Base-by-base conservation (phyloP, 2,888 invertebrate species). In the Drosophila infuscata region DNA sequence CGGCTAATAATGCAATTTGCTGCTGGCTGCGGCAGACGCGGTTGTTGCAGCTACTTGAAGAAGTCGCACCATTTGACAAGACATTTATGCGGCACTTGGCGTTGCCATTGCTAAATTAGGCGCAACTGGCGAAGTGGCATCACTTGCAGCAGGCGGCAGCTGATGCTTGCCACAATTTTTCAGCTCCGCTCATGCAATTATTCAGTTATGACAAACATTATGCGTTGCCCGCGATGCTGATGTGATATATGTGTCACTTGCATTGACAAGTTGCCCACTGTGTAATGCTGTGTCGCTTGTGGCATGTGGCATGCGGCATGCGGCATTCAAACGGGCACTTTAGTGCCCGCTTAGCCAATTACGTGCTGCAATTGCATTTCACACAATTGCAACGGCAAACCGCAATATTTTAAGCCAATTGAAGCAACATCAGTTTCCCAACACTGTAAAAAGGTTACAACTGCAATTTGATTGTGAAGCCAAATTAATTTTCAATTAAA, bases 61-160 rank as follows among this genome's bases (percentile, higher is more conserved):
- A 76, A 85, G 88, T 85, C 84, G 84, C 89, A 88, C 88, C 88
- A 84, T 84, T 89, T 84, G 89, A 89, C 89, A 84, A 84, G 88
- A 85, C 85, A 88, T 89, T 85, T 85, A 85, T 85, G 90, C 74
- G 90, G 90, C 90, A 89, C 90, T 85, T 85, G 84, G 84, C 88
- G 86, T 89, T 82, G 83, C 86, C 74, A 66, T 75, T 76, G 86
- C 90, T 89, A 85, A 85, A 85, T 85, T 89, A 89, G 85, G 83
- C 85, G 68, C 90, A 88, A 88, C 86, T 74, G 83, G 74, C 74
- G 56, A 72, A 74, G 70, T 78, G 87, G 76, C 81, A 65, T 63
- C 64, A 56, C 57, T 59, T 25, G 64, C 79, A 61, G 53, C 59
- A 36, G 46, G 66, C 49, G 7, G 29, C 65, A 64, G 33, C 35